These are phyloP conservation scores for Sebastes oblongus DNA, from an alignment of 2,797 vertebrate genomes.

Conservation along the genomic window DNA sequence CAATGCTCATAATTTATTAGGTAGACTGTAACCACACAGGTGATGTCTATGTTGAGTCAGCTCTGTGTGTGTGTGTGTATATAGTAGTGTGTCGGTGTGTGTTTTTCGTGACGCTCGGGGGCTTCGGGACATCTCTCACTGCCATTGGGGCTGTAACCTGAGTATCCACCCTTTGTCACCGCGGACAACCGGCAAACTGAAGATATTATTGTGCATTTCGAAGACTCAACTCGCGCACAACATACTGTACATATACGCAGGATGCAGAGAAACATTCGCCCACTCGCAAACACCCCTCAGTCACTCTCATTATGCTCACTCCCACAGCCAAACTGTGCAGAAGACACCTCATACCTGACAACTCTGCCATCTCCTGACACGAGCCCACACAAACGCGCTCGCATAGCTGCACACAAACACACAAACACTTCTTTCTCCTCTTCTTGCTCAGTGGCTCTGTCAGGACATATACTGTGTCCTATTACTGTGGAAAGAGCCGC, in stretches of 20 bases:
- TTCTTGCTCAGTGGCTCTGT: conserved; percentile 53
- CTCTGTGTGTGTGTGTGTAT: neutral
- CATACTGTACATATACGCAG: conserved; percentile 28
- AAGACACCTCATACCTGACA: conserved; percentile 79
- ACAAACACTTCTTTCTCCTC: conserved; percentile 13
- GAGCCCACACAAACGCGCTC: conserved; percentile 63
- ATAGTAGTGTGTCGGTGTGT: conserved; percentile 2
- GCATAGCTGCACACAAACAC: conserved; percentile 21
- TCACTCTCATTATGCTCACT: conserved; percentile 77
- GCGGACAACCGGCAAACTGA: conserved; percentile 29
- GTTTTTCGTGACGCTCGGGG: conserved; percentile 2
- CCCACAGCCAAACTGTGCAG: conserved; percentile 75
- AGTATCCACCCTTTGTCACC: conserved; percentile 48
- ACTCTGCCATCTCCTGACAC: conserved; percentile 73
- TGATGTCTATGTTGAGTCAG: conserved; percentile 25
- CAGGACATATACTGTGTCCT: conserved; percentile 42
- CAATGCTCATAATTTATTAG: conserved; percentile 40
- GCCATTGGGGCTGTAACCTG: conserved; percentile 42
- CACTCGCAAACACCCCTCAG: conserved; percentile 71
- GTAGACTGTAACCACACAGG: conserved; percentile 33
- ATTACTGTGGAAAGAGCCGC: conserved; percentile 31
- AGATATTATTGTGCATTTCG: conserved; percentile 47
- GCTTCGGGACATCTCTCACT: conserved; percentile 29
- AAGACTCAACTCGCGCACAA: conserved; percentile 5
- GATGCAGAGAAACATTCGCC: conserved; percentile 67